Conservation (phyloP, 2,113 vertebrate genomes). For the Sinocyclocheilus anshuiensis region DNA sequence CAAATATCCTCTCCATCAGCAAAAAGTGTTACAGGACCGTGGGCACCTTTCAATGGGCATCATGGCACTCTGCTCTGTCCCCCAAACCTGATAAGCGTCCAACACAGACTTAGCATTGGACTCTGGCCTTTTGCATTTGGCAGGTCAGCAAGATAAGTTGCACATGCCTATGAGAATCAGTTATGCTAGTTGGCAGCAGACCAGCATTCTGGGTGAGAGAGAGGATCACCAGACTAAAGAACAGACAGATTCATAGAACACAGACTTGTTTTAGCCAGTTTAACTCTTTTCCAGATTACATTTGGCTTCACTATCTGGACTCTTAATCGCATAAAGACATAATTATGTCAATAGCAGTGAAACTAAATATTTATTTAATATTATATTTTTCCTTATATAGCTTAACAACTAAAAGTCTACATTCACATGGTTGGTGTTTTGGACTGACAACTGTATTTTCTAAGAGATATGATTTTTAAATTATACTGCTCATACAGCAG, state of each 20-base stretch:
- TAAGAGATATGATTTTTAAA: background rate
- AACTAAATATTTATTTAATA: background rate
- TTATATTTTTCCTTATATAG: background rate
- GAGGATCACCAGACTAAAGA: slow-evolving; percentile 14
- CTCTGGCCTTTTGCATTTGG: slow-evolving; percentile 4
- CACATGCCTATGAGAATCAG: background rate
- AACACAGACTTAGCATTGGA: background rate
- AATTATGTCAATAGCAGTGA: background rate
- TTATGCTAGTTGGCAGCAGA: background rate
- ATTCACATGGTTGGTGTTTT: background rate
- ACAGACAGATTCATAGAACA: background rate
- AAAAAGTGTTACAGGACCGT: background rate
- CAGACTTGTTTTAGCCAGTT: background rate
- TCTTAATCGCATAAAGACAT: background rate
- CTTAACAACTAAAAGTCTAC: background rate
- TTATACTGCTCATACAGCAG: background rate
- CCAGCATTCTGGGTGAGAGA: slow-evolving; percentile 3
- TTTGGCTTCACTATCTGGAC: background rate
- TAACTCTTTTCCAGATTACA: background rate
- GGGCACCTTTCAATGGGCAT: background rate
- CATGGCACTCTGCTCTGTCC: background rate
- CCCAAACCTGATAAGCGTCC: background rate
- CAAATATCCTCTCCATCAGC: background rate
- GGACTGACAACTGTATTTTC: background rate
- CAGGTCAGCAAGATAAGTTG: slow-evolving; percentile 14